These are phyloP conservation scores for Andrena trimmerana DNA, from an alignment of 2,888 invertebrate species.

Conservation along the genomic window DNA sequence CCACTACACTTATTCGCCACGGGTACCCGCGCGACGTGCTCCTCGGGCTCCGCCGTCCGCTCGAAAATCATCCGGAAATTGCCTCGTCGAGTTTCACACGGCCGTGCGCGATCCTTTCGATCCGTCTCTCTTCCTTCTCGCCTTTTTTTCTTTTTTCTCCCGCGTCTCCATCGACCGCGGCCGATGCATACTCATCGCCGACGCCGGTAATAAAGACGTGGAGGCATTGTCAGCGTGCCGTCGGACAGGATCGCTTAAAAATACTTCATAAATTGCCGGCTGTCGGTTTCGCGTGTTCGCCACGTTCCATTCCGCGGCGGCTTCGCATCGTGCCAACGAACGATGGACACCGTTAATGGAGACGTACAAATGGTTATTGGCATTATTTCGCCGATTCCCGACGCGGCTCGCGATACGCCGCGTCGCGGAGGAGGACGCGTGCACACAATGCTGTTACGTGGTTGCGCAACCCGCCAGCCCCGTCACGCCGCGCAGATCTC, in stretches of 20 bases:
- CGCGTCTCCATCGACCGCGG: slow-evolving; percentile 5
- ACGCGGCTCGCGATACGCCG: slow-evolving; percentile 30
- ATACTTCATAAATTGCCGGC: slow-evolving; percentile 50
- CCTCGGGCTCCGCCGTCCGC: background rate
- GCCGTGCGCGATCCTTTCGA: slow-evolving; percentile 12
- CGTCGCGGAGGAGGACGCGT: slow-evolving; percentile 32
- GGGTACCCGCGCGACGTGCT: slow-evolving; percentile 24
- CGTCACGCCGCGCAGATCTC: slow-evolving; percentile 38
- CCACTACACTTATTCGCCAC: slow-evolving; percentile 54
- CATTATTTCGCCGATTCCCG: slow-evolving; percentile 45
- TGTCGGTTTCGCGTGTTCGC: slow-evolving; percentile 50
- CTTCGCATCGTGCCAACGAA: slow-evolving; percentile 47
- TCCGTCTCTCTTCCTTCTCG: slow-evolving; percentile 1
- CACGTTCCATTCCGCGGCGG: slow-evolving; percentile 41
- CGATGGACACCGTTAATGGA: slow-evolving; percentile 61
- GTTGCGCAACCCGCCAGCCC: slow-evolving; percentile 43
- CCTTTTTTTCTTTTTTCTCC: background rate
- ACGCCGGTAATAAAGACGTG: slow-evolving; percentile 32
- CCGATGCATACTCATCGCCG: slow-evolving; percentile 38
- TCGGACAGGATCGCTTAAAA: slow-evolving; percentile 34
- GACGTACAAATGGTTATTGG: slow-evolving; percentile 58
- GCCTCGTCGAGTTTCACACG: slow-evolving; percentile 46
- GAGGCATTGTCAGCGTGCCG: slow-evolving; percentile 33
- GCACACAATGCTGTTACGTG: slow-evolving; percentile 31
- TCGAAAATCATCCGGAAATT: slow-evolving; percentile 53